These are phyloP conservation scores for Garra rufa DNA, from an alignment of 2,113 vertebrate species.

Conservation along the genomic window DNA sequence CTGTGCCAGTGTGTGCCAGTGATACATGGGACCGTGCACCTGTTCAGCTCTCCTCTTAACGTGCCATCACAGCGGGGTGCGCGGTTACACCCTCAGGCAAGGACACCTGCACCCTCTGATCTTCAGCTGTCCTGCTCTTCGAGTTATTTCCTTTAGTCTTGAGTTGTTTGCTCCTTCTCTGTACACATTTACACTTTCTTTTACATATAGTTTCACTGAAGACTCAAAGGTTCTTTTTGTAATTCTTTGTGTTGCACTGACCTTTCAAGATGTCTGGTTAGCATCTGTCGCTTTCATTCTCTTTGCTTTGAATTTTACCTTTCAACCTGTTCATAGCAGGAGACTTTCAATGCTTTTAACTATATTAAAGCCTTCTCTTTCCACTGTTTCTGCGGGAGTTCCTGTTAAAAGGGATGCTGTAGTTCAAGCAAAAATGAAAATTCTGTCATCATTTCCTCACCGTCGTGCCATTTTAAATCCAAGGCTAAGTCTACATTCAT, in stretches of 20 bases:
- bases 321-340: slow-evolving; percentile 2
- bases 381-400: background rate
- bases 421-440: background rate
- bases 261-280: background rate
- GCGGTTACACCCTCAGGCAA: slow-evolving; percentile 19
- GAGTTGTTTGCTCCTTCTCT: background rate
- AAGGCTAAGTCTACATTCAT: too few species aligned
- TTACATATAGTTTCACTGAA: background rate
- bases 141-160: slow-evolving; percentile 21
- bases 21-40: slow-evolving; percentile 48
- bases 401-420: background rate
- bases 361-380: slow-evolving; percentile 9
- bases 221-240: slow-evolving; percentile 2
- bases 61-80: slow-evolving; percentile 26
- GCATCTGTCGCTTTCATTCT: background rate
- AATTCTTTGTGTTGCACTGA: slow-evolving; percentile 13
- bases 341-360: slow-evolving; percentile 10
- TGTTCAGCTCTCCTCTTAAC: slow-evolving; percentile 47
- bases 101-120: slow-evolving; percentile 26
- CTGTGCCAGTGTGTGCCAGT: slow-evolving; percentile 51
- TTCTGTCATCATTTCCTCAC: background rate
- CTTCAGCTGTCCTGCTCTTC: slow-evolving; percentile 26
- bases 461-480: background rate
- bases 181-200: background rate
- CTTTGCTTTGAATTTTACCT: slow-evolving; percentile 18